Evolutionary conservation across 2,888 invertebrate genomes (phyloP).

Genomic region (Nowickia ferox): DNA sequence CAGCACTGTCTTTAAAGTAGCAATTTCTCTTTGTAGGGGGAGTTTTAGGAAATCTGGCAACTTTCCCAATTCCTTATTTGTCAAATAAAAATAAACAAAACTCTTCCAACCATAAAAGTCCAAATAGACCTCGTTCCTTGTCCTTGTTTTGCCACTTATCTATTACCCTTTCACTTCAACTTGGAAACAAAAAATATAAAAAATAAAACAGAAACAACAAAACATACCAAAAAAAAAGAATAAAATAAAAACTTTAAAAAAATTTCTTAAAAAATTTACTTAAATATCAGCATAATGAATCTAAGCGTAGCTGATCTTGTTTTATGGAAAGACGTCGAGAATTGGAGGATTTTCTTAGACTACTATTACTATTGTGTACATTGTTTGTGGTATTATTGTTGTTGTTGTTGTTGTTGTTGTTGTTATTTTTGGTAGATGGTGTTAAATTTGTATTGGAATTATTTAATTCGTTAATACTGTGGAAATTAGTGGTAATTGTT

Average conservation of each 20-base stretch:
- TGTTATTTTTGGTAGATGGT: slow-evolving; percentile 75
- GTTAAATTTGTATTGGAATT: slow-evolving; percentile 79
- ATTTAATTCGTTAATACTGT: slow-evolving; percentile 82
- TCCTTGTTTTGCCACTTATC: background rate
- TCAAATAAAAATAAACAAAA: no score
- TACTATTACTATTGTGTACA: slow-evolving; percentile 70
- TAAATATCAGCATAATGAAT: slow-evolving; percentile 83
- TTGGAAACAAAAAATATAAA: slow-evolving; percentile 13
- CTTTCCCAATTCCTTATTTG: no score
- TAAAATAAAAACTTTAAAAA: slow-evolving; percentile 46
- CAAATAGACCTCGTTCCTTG: no score
- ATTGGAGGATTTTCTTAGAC: slow-evolving; percentile 76
- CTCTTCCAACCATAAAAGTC: no score
- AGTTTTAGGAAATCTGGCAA: no score
- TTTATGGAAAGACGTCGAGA: slow-evolving; percentile 82
- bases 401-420: slow-evolving; percentile 65
- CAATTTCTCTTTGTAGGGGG: no score
- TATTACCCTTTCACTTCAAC: background rate
- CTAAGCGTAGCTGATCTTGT: slow-evolving; percentile 82
- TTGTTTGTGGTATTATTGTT: slow-evolving; percentile 59
- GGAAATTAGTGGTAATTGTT: slow-evolving; percentile 77
- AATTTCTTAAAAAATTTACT: slow-evolving; percentile 64
- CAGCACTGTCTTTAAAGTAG: no score
- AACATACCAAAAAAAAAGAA: background rate
- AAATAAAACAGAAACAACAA: background rate